Conservation (phyloP, 2,797 vertebrate species). For the Diceros bicornis region DNA sequence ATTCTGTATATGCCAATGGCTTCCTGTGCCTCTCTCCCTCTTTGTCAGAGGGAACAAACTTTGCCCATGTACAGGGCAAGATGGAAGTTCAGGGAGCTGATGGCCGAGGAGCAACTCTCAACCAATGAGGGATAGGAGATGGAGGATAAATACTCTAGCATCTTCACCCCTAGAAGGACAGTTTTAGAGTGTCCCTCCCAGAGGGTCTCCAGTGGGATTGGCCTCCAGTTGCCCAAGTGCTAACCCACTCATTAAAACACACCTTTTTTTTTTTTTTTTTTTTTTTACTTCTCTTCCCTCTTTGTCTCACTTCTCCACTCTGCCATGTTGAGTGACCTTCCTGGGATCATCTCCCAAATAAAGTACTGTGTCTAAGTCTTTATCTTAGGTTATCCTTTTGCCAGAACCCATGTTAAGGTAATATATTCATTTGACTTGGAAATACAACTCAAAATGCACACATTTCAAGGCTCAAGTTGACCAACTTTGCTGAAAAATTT, state of each 20-base stretch:
- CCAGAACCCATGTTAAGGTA: not conserved
- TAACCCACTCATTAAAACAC: not conserved
- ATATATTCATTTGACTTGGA: not conserved
- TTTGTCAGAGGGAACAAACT: not conserved
- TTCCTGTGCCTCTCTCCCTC: not conserved
- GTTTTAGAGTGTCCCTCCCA: not conserved
- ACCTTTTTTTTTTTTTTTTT: not conserved
- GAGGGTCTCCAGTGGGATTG: not conserved
- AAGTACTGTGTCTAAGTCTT: not conserved
- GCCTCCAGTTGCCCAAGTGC: too few relatives aligned
- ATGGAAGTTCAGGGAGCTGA: not conserved
- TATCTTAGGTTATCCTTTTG: slow-evolving; percentile 2
- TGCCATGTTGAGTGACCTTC: not conserved
- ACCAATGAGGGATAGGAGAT: not conserved
- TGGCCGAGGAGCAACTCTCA: not conserved
- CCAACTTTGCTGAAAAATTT: not conserved
- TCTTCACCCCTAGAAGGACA: not conserved
- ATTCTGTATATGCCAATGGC: not conserved
- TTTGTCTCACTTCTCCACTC: not conserved
- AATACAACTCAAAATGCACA: not conserved
- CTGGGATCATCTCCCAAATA: not conserved
- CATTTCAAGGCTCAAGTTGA: not conserved
- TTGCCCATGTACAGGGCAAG: not conserved
- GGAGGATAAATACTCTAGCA: not conserved
- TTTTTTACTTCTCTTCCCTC: not conserved